Evolutionary conservation across 2,888 invertebrate species (phyloP).

Genomic region (Caenorhabditis afra): DNA sequence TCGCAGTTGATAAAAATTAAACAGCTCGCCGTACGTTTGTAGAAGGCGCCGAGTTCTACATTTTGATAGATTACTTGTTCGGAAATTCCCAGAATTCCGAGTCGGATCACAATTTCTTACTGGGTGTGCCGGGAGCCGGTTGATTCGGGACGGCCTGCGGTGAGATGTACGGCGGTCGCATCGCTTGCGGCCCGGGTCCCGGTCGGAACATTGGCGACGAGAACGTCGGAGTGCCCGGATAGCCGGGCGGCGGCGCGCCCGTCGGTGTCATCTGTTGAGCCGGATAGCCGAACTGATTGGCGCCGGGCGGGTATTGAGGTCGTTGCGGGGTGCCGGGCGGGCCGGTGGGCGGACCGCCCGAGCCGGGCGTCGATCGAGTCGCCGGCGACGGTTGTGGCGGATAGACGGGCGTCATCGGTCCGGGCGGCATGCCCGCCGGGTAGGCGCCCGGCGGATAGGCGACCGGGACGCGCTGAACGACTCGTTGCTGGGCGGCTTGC

Average conservation of each 20-base stretch:
- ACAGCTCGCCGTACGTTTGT: too few relatives aligned
- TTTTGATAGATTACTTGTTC: too few relatives aligned
- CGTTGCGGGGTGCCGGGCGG: constrained; percentile 37
- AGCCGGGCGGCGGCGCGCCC: constrained; percentile 36
- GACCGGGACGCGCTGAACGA: constrained; percentile 8
- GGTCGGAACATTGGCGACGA: constrained; percentile 48
- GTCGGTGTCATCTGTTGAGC: constrained; percentile 49
- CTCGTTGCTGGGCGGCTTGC: constrained; percentile 42
- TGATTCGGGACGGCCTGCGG: constrained; percentile 34
- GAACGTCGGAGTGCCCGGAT: constrained; percentile 25
- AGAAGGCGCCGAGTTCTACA: too few relatives aligned
- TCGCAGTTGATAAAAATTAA: too few relatives aligned
- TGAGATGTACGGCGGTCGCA: constrained; percentile 51
- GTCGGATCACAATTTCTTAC: too few relatives aligned
- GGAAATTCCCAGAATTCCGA: too few relatives aligned
- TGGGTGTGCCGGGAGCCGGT: constrained; percentile 33
- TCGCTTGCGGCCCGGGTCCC: constrained; percentile 30
- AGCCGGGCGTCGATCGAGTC: constrained; percentile 32
- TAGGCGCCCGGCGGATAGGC: constrained; percentile 48
- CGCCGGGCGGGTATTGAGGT: constrained; percentile 47
- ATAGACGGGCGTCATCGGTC: constrained; percentile 41
- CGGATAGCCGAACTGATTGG: constrained; percentile 38
- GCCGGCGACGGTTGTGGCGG: constrained; percentile 38
- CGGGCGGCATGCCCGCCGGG: constrained; percentile 31
- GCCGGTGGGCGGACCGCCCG: constrained; percentile 21